Evolutionary conservation across 2,888 invertebrate genomes (phyloP), one percentile per base, ranked within the genome.

Genomic region (Chrysopilus asiliformis): DNA sequence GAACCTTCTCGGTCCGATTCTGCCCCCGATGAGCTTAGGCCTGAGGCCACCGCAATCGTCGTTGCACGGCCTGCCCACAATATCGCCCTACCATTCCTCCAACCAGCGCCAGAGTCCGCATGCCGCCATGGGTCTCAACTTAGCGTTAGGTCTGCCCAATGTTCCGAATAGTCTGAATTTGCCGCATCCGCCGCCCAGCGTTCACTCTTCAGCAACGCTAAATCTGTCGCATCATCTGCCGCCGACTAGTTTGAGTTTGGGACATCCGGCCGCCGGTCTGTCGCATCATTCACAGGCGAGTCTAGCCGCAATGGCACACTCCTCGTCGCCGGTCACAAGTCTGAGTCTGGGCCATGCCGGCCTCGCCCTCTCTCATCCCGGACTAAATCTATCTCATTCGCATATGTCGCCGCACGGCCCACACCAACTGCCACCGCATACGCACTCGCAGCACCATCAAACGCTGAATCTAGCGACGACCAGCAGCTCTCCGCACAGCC

Each of bases 51-150:
- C 59, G 1, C 57, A 60, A 3, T 48, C 46, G 1, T 51, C 56
- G 1, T 42, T 61, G 4, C 62, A 63, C 40, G 51, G 56, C 1
- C 45, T 62, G 6, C 52, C 62, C 0, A 48, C 56, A 2, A 55
- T 61, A 46, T 59, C 61, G 20, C 59, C 61, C 34, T 63, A 62
- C 35, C 62, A 62, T 45, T 51, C 58, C 19, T 52, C 56, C 32
- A 54, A 52, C 26, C 62, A 63, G 44, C 55, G 63, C 3, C 62
- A 60, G 45, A 60, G 60, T 38, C 57, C 60, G 4, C 55, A 55
- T 43, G 43, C 44, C 28, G 44, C 48, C 22, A 57, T 62, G 53
- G 55, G 60, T 1, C 47, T 60, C 2, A 60, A 57, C 39, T 42
- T 63, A 17, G 60, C 58, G 12, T 47, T 62, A 36, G 49, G 59